Base-by-base conservation (phyloP, 2,797 vertebrate genomes). In the Pampus argenteus region DNA sequence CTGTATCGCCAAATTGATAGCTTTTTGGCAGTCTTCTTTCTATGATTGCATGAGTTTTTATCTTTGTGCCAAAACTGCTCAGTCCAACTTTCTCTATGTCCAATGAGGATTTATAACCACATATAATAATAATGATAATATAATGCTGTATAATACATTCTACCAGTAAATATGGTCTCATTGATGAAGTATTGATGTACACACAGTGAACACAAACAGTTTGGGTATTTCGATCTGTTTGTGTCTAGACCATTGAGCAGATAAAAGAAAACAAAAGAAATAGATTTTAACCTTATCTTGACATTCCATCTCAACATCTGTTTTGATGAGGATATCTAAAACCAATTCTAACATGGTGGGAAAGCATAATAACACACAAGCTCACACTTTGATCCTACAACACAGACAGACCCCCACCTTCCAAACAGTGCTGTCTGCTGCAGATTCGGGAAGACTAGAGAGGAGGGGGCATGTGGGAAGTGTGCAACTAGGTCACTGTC, bases 401-500 rank as follows among this genome's bases (percentile, higher is more conserved):
- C 78, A 75, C 51, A 84, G 76, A 85, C 85, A 80, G 69, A 79
- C 76, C 78, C 85, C 82, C 87, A 78, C 83, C 75, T 78, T 71
- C 65, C 51, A 86, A 64, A 75, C 78, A 58, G 55, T 74, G 80
- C 67, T 81, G 84, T 76, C 7, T 66, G 60, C 62, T 85, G 67
- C 66, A 85, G 63, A 83, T 82, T 86, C 14, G 0, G 56, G 64
- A 78, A 89, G 71, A 83, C 76, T 76, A 38, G 52, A 63, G 70
- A 38, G 73, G 66, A 55, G 78, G 83, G 77, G 78, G 56, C 51
- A 69, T 79, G 78, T 74, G 71, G 76, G 71, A 88, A 78, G 83
- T 89, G 70, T 88, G 79, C 81, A 92, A 86, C 81, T 91, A 92
- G 91, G 91, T 91, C 92, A 93, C 81, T 84, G 81, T 85, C 86